Conservation (phyloP, 2,113 vertebrate genomes). For the Rana temporaria region DNA sequence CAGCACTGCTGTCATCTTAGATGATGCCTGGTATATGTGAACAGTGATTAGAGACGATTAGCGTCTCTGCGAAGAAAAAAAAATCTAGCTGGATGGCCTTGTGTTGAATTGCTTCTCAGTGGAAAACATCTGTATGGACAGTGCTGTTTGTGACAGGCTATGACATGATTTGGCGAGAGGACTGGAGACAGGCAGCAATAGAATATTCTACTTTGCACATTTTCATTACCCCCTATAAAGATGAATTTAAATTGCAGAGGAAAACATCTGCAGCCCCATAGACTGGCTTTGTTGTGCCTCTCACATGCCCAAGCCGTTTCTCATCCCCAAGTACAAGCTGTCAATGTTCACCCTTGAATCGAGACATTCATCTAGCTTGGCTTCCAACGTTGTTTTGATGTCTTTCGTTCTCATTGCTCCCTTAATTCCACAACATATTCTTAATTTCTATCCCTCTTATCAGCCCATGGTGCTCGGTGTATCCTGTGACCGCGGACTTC, state of each 20-base stretch:
- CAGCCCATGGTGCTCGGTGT: slow-evolving; percentile 15
- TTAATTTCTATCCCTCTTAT: slow-evolving; percentile 49
- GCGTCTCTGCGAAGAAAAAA: too few species aligned
- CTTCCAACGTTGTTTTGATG: slow-evolving; percentile 42
- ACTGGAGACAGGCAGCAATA: background rate
- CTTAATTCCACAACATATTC: slow-evolving; percentile 35
- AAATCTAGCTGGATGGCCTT: too few species aligned
- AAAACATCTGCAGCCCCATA: slow-evolving; percentile 12
- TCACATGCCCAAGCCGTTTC: background rate
- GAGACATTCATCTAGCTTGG: slow-evolving; percentile 45
- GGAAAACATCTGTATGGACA: too few species aligned
- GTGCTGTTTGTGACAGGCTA: too few species aligned
- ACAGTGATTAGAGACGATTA: too few species aligned
- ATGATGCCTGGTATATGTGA: too few species aligned
- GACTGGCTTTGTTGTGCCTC: slow-evolving; percentile 1
- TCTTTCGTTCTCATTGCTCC: slow-evolving; percentile 15
- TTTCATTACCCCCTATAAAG: background rate
- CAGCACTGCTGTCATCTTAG: too few species aligned
- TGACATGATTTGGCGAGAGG: too few species aligned
- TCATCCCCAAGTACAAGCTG: slow-evolving; percentile 34
- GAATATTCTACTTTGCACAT: background rate
- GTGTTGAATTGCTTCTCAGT: too few species aligned
- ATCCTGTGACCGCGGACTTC: slow-evolving; percentile 13
- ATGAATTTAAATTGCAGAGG: background rate
- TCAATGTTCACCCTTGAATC: slow-evolving; percentile 49